These are phyloP conservation scores for Drosophila nebulosa DNA, from an alignment of 1,140 invertebrate genomes.

Conservation along the genomic window DNA sequence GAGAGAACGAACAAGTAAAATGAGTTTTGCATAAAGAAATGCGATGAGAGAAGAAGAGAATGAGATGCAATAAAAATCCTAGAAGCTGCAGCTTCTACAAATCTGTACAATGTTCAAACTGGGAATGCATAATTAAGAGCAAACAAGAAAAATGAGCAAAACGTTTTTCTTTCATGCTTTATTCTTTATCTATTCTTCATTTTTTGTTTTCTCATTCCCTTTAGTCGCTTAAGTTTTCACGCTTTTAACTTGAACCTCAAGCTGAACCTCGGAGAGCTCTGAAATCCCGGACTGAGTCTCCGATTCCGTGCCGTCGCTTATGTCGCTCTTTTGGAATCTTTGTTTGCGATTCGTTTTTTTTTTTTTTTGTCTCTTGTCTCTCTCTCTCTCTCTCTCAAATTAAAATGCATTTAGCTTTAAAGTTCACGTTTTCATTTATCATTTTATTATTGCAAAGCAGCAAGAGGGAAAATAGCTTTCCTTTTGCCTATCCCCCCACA, in stretches of 20 bases:
- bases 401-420: slow-evolving; percentile 57
- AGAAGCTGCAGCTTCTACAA: not conserved
- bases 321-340: not conserved
- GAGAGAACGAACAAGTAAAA: slow-evolving; percentile 30
- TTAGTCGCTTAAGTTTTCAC: slow-evolving; percentile 9
- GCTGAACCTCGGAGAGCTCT: slow-evolving; percentile 11
- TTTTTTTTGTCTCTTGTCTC: too few species aligned
- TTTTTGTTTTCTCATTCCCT: not conserved
- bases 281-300: not conserved
- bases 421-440: slow-evolving; percentile 59
- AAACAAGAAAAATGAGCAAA: slow-evolving; percentile 47
- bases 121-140: slow-evolving; percentile 54
- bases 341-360: slow-evolving; percentile 7
- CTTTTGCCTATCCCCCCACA: not conserved
- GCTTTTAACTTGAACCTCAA: not conserved
- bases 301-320: not conserved
- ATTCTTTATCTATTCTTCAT: slow-evolving; percentile 1
- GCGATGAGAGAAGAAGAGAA: slow-evolving; percentile 16
- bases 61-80: not conserved
- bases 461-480: slow-evolving; percentile 5
- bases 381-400: slow-evolving; percentile 32
- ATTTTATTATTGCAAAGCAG: slow-evolving; percentile 50
- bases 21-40: slow-evolving; percentile 70
- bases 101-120: slow-evolving; percentile 22
- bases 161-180: slow-evolving; percentile 25